Evolutionary conservation across 2,797 vertebrate genomes (phyloP).

Genomic region (Lepus townsendii): DNA sequence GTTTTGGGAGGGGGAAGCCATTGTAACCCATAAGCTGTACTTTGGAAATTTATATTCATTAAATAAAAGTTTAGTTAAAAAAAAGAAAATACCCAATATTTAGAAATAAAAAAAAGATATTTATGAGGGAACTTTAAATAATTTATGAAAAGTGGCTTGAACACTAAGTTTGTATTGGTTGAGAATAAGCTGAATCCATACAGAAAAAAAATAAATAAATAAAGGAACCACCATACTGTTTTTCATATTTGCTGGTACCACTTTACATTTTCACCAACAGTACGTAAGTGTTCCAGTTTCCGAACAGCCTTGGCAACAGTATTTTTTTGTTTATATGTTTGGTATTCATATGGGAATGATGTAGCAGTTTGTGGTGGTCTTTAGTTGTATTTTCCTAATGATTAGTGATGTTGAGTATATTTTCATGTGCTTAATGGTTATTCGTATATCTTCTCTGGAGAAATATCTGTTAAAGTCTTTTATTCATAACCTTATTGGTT

Average conservation of each 20-base stretch:
- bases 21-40: too few species aligned
- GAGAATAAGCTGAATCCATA: too few species aligned
- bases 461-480: not conserved
- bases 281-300: not conserved
- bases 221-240: not conserved
- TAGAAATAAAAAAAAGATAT: too few species aligned
- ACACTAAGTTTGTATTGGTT: too few species aligned
- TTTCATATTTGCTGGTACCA: not conserved
- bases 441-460: not conserved
- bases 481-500: not conserved
- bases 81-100: too few species aligned
- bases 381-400: not conserved
- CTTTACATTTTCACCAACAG: not conserved
- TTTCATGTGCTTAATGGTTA: not conserved
- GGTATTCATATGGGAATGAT: not conserved
- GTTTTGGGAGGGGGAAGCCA: too few species aligned
- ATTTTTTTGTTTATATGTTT: not conserved
- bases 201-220: too few species aligned
- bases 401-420: not conserved
- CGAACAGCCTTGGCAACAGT: not conserved
- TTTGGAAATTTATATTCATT: too few species aligned
- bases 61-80: too few species aligned
- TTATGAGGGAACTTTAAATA: too few species aligned
- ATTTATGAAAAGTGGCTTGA: too few species aligned
- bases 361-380: not conserved